Base-by-base conservation (phyloP, 2,888 invertebrate species). In the Zaprionus obscuricornis region DNA sequence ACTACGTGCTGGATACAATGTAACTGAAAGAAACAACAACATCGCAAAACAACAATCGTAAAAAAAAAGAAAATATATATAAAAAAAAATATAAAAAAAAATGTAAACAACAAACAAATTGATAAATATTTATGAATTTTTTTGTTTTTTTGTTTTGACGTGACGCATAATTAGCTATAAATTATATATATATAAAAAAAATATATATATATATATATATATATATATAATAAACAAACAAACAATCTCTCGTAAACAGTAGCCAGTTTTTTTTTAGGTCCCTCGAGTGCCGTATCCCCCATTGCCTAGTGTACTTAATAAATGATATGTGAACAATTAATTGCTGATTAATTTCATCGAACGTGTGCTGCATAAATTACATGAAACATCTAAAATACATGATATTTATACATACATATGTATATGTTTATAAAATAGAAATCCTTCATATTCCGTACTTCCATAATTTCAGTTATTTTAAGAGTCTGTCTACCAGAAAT, bases 71-170 rank as follows among this genome's bases (percentile, higher is more conserved):
- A 20, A 36, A 33, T 40, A 36, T 13, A 33, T 8, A 11, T 14
- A 31, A 29, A 37, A 20, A 37, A 40, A 2, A 14, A 40, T 26
- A 40, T 24, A 24, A 13, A 40, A 14, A 11, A 13, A 40, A 2
- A 16, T n/a, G 3, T n/a, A 33, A 6, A 36, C 40, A 42, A 24
- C 24, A 34, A 31, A 55, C 63, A 64, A 66, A 74, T 65, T 58
- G 54, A 73, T 78, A 79, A 79, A 77, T 78, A 77, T 78, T 74
- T 77, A 78, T 79, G 64, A 67, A 57, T 46, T 72, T 76, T 42
- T 64, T 4, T 22, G 20, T 22, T 22, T 4, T 22, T 57, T 66
- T 76, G 76, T 76, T 77, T 77, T 77, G 77, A 77, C 73, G 57
- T 70, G 74, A 54, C 67, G 77, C 72, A 78, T 79, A 77, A 79